phyloP scores from a whole-genome alignment of 2,888 invertebrate genomes.

The Crematogaster levior region DNA sequence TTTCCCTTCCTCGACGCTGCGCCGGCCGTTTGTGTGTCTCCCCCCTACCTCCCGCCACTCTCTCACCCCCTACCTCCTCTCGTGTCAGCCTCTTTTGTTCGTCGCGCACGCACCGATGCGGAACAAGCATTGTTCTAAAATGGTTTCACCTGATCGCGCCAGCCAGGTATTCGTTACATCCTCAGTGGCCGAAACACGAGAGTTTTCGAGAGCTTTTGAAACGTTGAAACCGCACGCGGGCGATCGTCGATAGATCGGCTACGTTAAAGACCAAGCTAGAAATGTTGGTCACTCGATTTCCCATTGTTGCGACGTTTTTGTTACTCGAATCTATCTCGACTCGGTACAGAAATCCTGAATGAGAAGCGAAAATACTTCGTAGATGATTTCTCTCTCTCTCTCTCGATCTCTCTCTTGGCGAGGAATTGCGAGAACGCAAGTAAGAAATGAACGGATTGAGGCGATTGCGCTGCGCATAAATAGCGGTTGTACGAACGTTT shows the following conservation, averaged over 20 bases:
- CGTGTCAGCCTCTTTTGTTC: conserved; percentile 47
- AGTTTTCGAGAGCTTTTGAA: conserved; percentile 20
- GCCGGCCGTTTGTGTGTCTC: background rate
- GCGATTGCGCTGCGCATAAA: background rate
- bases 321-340: background rate
- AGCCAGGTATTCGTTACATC: conserved; percentile 12
- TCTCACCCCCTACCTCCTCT: background rate
- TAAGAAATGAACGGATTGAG: background rate
- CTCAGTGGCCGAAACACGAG: conserved; percentile 23
- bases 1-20: conserved; percentile 23
- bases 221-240: background rate
- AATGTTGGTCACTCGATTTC: background rate
- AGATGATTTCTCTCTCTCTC: background rate
- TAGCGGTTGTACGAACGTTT: conserved; percentile 15
- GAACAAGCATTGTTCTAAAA: conserved; percentile 55
- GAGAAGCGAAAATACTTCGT: background rate
- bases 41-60: background rate
- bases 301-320: background rate
- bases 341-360: background rate
- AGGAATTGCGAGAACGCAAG: background rate
- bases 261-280: background rate
- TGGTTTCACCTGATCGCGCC: conserved; percentile 51
- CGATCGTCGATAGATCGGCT: background rate
- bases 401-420: background rate
- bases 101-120: conserved; percentile 47